Conservation (phyloP, 2,113 vertebrate genomes). For the Thoracochromis brauschi region DNA sequence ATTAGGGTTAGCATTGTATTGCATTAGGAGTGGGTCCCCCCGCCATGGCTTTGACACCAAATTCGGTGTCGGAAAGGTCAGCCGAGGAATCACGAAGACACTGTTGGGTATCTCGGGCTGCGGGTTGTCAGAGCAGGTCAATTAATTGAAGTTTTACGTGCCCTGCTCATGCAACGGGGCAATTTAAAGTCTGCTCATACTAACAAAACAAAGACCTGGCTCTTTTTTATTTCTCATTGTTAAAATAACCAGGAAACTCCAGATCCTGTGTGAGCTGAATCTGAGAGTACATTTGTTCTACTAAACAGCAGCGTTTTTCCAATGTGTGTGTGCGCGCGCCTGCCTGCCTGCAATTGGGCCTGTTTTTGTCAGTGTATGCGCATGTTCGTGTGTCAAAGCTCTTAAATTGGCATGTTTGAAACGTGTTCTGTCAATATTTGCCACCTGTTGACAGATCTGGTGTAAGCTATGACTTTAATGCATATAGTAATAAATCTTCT, state of each 20-base stretch:
- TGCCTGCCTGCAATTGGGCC: not conserved
- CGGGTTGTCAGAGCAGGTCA: not conserved
- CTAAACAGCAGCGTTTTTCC: not conserved
- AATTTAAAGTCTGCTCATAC: not conserved
- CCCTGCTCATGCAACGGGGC: not conserved
- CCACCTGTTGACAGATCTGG: conserved; percentile 1
- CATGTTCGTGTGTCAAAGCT: conserved; percentile 24
- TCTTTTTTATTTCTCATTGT: not conserved
- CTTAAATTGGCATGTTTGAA: conserved; percentile 8
- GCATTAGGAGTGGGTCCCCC: not conserved
- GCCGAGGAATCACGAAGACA: not conserved
- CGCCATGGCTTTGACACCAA: not conserved
- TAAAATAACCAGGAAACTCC: not conserved
- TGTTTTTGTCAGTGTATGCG: not conserved
- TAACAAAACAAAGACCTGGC: not conserved
- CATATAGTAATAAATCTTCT: not conserved
- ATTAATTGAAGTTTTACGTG: not conserved
- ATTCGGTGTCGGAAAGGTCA: not conserved
- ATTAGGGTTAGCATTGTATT: not conserved
- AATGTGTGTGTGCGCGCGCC: not conserved
- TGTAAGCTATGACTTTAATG: not conserved
- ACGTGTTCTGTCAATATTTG: not conserved
- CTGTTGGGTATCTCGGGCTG: not conserved
- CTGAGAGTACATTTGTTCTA: not conserved
- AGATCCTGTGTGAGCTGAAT: not conserved